Conservation (phyloP, 1,140 invertebrate genomes). For the Archegozetes longisetosus region DNA sequence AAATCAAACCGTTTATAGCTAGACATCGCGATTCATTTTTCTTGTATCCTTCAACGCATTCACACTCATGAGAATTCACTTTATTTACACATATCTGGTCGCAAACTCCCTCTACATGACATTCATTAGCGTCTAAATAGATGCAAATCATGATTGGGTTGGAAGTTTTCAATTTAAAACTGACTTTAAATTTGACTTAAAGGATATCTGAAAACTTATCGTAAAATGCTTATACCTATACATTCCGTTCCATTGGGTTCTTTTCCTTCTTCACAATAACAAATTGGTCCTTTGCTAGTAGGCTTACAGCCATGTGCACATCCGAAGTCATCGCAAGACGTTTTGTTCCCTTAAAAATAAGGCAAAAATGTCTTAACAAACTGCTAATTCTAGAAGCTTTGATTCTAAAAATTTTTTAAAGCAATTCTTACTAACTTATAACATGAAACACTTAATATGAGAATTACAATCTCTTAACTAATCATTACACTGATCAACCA, state of each 20-base stretch:
- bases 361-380: background rate
- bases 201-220: too few relatives aligned
- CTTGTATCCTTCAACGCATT: conserved; percentile 54
- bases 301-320: conserved; percentile 48
- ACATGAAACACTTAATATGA: too few relatives aligned
- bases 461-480: too few relatives aligned
- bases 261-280: conserved; percentile 54
- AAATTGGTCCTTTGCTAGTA: conserved; percentile 46
- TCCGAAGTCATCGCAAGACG: conserved; percentile 35
- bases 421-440: too few relatives aligned
- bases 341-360: conserved; percentile 14
- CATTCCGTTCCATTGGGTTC: conserved; percentile 44
- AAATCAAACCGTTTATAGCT: conserved; percentile 43
- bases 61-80: conserved; percentile 51
- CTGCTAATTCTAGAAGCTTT: conserved; percentile 8
- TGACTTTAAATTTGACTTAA: too few relatives aligned
- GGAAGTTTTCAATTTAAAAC: too few relatives aligned
- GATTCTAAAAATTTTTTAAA: too few relatives aligned
- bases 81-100: conserved; percentile 61
- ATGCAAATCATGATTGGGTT: background rate
- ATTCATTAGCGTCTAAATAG: conserved; percentile 51
- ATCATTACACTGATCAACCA: too few relatives aligned
- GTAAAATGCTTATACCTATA: conserved; percentile 38
- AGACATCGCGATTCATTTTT: conserved; percentile 23
- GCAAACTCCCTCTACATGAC: conserved; percentile 50